phyloP scores from a whole-genome alignment of 2,797 vertebrate species.

The Eremophila alpestris region DNA sequence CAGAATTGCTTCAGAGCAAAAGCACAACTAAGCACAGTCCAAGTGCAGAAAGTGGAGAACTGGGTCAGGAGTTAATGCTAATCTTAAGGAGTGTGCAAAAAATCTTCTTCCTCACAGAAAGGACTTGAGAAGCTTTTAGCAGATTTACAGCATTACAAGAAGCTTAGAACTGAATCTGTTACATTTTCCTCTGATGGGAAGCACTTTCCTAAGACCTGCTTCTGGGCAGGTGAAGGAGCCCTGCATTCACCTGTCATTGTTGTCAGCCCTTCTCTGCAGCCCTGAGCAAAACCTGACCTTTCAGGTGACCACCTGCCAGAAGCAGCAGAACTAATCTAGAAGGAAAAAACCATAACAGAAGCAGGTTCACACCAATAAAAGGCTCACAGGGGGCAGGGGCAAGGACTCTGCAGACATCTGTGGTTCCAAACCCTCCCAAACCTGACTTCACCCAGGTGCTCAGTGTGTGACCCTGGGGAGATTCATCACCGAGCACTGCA shows the following conservation, averaged over 20 bases:
- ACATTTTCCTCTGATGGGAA: neutral
- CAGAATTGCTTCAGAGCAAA: neutral
- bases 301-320: neutral
- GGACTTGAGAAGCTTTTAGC: neutral
- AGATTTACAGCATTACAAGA: neutral
- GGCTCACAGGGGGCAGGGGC: neutral
- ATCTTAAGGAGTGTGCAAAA: neutral
- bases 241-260: neutral
- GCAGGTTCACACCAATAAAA: neutral
- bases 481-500: accelerated
- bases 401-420: neutral
- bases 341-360: neutral
- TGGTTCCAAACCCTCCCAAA: neutral
- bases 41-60: neutral
- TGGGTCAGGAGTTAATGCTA: neutral
- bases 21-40: neutral
- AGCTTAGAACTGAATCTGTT: neutral
- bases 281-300: neutral
- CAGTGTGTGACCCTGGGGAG: neutral
- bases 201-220: neutral
- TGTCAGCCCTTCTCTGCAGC: neutral
- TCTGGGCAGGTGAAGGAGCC: neutral
- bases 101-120: neutral
- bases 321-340: neutral
- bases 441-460: neutral